These are phyloP conservation scores for Apotomis betuletana DNA, from an alignment of 2,888 invertebrate species.

Conservation along the genomic window DNA sequence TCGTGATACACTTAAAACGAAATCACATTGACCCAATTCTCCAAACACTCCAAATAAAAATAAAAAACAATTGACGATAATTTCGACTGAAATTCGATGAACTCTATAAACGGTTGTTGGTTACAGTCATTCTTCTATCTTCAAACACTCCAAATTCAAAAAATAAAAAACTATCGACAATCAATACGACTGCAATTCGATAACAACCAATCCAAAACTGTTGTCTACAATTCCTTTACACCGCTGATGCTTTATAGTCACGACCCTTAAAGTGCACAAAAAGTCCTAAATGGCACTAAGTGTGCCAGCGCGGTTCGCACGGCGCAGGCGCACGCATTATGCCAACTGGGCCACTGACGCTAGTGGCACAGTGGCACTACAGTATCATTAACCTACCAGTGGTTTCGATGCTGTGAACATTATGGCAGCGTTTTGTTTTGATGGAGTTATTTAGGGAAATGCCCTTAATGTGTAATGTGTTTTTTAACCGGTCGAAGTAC, in stretches of 20 bases:
- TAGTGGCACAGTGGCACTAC: constrained; percentile 62
- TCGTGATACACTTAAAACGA: neutral
- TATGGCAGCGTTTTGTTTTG: constrained; percentile 3
- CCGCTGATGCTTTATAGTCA: constrained; percentile 76
- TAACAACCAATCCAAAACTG: constrained; percentile 1
- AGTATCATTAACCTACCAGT: constrained; percentile 42
- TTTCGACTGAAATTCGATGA: constrained; percentile 3
- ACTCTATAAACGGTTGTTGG: neutral
- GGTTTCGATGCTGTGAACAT: constrained; percentile 30
- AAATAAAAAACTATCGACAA: neutral
- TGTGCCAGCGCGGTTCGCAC: constrained; percentile 78
- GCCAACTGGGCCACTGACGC: constrained; percentile 66
- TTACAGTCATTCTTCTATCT: neutral
- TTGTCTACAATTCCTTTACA: constrained; percentile 34
- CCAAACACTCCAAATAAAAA: neutral
- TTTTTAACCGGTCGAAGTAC: too few species aligned
- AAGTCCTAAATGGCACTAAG: constrained; percentile 64
- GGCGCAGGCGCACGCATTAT: constrained; percentile 62
- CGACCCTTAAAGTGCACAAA: constrained; percentile 73
- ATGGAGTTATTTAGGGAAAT: neutral
- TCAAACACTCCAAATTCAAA: too few species aligned
- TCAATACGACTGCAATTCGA: constrained; percentile 9
- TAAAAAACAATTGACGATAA: neutral
- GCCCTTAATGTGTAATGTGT: too few species aligned
- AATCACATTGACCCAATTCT: neutral